Evolutionary conservation across 2,888 invertebrate genomes (phyloP).

Genomic region (Eilema sororculum): DNA sequence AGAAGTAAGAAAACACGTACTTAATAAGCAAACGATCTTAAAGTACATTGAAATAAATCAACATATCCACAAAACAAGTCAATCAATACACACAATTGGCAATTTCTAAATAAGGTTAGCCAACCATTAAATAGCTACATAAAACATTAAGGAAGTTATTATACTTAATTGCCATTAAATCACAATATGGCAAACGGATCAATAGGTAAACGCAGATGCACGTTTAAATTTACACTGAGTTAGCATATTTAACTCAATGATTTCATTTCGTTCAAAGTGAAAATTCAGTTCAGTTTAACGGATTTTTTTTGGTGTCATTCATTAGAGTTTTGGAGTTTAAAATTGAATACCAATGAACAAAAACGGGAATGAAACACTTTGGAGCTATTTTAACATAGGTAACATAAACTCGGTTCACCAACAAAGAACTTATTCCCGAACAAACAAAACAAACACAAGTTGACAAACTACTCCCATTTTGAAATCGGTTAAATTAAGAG

Average conservation of each 20-base stretch:
- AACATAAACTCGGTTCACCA: background rate
- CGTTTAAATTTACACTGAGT: too few relatives aligned
- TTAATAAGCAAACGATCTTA: too few relatives aligned
- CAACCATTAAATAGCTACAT: constrained; percentile 12
- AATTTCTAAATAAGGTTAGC: constrained; percentile 17
- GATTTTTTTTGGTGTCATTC: too few relatives aligned
- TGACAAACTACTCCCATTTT: background rate
- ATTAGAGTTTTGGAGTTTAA: too few relatives aligned
- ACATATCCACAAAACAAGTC: background rate
- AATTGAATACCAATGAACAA: background rate
- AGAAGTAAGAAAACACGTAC: too few relatives aligned
- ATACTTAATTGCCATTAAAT: constrained; percentile 17
- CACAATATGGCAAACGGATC: constrained; percentile 11
- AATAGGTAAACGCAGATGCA: background rate
- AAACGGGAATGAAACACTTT: background rate
- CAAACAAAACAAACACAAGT: background rate
- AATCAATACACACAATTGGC: background rate
- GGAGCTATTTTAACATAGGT: background rate
- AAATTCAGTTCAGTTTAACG: too few relatives aligned
- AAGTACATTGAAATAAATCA: background rate
- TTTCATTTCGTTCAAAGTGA: too few relatives aligned
- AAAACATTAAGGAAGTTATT: constrained; percentile 13
- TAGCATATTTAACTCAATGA: too few relatives aligned
- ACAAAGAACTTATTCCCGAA: background rate
- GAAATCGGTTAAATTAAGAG: background rate